These are phyloP conservation scores for Lytechinus pictus DNA, from an alignment of 35 echinoderm and acorn worm species.

Conservation along the genomic window DNA sequence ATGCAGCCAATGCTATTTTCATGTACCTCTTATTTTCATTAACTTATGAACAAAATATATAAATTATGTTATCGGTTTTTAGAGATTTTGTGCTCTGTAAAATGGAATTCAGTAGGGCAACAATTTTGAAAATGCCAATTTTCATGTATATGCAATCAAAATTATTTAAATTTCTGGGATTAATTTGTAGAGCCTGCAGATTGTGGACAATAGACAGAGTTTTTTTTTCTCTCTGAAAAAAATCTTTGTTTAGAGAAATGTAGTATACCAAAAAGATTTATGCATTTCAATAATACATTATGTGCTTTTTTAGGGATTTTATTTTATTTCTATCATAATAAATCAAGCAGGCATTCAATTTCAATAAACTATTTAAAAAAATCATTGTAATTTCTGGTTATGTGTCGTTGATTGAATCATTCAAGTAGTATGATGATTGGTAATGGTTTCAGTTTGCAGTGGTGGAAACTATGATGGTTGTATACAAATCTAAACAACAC, in stretches of 20 bases:
- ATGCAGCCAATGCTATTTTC: neutral
- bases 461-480: too few species aligned
- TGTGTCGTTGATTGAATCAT: neutral
- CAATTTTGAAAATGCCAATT: neutral
- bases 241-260: conserved; percentile 6
- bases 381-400: neutral
- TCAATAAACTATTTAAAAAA: neutral
- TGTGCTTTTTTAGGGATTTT: conserved; percentile 15
- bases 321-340: neutral
- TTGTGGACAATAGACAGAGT: conserved; percentile 15
- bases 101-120: neutral
- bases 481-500: too few species aligned
- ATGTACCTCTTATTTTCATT: conserved; percentile 8
- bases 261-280: neutral
- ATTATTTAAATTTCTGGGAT: neutral
- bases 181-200: neutral
- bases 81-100: neutral
- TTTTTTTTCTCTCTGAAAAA: conserved; percentile 21
- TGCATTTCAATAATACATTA: conserved; percentile 33
- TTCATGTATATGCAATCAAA: conserved; percentile 35
- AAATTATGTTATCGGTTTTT: neutral
- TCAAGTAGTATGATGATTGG: too few species aligned
- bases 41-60: neutral
- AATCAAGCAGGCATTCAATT: conserved; percentile 35
- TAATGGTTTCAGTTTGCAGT: too few species aligned